These are phyloP conservation scores for Gryon sp. DNA, from an alignment of 1,140 invertebrate species.

Conservation along the genomic window DNA sequence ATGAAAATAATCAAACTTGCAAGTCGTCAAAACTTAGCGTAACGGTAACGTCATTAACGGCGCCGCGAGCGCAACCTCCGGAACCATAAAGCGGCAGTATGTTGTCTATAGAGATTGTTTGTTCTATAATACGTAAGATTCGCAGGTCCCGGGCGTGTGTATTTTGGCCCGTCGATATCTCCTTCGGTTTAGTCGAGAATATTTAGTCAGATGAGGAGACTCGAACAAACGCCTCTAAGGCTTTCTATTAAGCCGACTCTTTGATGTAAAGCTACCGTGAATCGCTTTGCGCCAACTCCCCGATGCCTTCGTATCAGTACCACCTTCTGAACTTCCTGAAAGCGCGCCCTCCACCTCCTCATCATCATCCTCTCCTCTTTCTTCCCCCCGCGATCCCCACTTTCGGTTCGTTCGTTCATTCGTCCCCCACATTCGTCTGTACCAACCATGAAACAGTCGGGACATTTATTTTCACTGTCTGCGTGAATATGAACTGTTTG, in stretches of 20 bases:
- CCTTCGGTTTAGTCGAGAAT: slow-evolving; percentile 72
- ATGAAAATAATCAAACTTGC: slow-evolving; percentile 13
- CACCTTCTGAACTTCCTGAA: slow-evolving; percentile 69
- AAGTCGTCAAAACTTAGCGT: no score
- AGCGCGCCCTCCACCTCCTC: slow-evolving; percentile 20
- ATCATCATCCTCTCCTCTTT: background rate
- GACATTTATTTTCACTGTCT: slow-evolving; percentile 48
- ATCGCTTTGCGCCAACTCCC: slow-evolving; percentile 72
- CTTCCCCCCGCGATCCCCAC: background rate
- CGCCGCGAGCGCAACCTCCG: slow-evolving; percentile 63
- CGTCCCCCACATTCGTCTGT: no score
- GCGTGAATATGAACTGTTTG: slow-evolving; percentile 44
- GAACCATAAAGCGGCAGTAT: slow-evolving; percentile 36
- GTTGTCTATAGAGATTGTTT: slow-evolving; percentile 67
- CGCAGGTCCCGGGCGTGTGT: slow-evolving; percentile 69
- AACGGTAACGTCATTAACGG: slow-evolving; percentile 55
- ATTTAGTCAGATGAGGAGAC: slow-evolving; percentile 80
- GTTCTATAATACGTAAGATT: slow-evolving; percentile 76
- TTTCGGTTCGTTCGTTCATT: no score
- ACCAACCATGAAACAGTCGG: slow-evolving; percentile 28
- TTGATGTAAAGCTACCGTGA: slow-evolving; percentile 78
- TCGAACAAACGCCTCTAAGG: slow-evolving; percentile 80
- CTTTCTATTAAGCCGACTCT: slow-evolving; percentile 80
- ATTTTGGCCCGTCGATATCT: slow-evolving; percentile 77
- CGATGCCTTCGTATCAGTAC: slow-evolving; percentile 69